Base-by-base conservation (phyloP, 2,113 vertebrate species). In the Epinephelus fuscoguttatus region DNA sequence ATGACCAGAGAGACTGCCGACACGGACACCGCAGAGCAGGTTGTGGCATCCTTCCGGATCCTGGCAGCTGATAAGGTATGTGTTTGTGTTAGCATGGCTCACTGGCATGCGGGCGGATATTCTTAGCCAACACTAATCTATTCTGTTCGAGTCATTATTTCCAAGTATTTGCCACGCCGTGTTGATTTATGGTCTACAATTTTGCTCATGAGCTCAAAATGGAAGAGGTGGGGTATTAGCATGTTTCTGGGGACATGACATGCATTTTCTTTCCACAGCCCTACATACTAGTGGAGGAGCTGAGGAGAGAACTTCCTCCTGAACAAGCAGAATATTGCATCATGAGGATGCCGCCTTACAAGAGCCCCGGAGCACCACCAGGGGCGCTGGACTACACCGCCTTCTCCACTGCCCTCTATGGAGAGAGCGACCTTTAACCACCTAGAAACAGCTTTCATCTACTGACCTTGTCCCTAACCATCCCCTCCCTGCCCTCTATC, bases 301-400 rank as follows among this genome's bases (percentile, higher is more conserved):
- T 98, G 52, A 94, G 96, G 52, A 95, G 97, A 62, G 98, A 98
- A 92, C 96, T 98, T 79, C 98, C 98, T 2, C 96, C 96, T 0
- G 97, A 97, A 73, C 98, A 99, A 90, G 97, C 98, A 0, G 97
- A 98, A 37, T 98, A 99, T 87, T 99, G 98, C 94, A 97, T 98
- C 47, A 94, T 94, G 56, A 97, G 97, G 66, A 99, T 99, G 98
- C 97, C 97, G 0, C 94, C 96, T 0, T 97, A 97, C 88, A 56
- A 88, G 0, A 96, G 95, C 3, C 88, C 93, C 0, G 97, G 97
- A 0, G 92, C 92, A 0, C 81, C 91, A 23, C 95, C 96, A 0
- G 97, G 97, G 0, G 97, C 97, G 14, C 95, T 99, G 6, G 98
- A 98, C 94, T 98, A 98, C 94, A 97, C 96, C 42, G 97, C 97